These are phyloP conservation scores for Leptonema lineaticorne DNA, from an alignment of 1,140 invertebrate genomes.

Conservation along the genomic window DNA sequence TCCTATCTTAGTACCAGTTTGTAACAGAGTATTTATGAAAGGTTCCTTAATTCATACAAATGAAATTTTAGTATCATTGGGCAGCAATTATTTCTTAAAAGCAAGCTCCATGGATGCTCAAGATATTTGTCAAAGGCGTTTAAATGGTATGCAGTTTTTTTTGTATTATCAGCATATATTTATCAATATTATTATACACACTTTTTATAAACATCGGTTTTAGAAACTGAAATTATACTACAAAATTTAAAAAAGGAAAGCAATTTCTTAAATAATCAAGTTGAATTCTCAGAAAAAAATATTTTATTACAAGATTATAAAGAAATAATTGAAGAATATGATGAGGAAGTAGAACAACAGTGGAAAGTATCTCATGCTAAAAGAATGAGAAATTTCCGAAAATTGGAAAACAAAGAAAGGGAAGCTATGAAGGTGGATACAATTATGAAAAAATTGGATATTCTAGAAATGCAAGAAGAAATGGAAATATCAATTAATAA, in stretches of 20 bases:
- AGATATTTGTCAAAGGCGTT: constrained; percentile 61
- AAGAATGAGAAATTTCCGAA: constrained; percentile 47
- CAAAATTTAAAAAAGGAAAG: constrained; percentile 55
- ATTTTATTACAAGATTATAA: constrained; percentile 47
- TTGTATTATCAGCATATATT: constrained; percentile 23
- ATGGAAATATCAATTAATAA: constrained; percentile 47
- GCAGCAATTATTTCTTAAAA: constrained; percentile 74
- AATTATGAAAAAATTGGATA: constrained; percentile 51
- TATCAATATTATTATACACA: constrained; percentile 17
- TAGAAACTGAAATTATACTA: constrained; percentile 58
- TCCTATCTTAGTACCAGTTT: constrained; percentile 65
- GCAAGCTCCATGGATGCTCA: constrained; percentile 66
- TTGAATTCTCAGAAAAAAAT: constrained; percentile 51
- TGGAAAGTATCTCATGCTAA: constrained; percentile 55
- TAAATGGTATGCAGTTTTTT: constrained; percentile 64
- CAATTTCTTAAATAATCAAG: constrained; percentile 55
- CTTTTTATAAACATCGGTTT: no score
- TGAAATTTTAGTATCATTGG: constrained; percentile 70
- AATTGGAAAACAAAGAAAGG: constrained; percentile 42
- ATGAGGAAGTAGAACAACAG: constrained; percentile 58
- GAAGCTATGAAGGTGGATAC: constrained; percentile 48
- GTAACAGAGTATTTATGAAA: constrained; percentile 66
- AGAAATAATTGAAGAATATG: constrained; percentile 62
- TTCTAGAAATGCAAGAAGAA: constrained; percentile 56
- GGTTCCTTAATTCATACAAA: constrained; percentile 74